These are phyloP conservation scores for Pemphigus obesinymphae DNA, from an alignment of 1,140 invertebrate species.

Conservation along the genomic window DNA sequence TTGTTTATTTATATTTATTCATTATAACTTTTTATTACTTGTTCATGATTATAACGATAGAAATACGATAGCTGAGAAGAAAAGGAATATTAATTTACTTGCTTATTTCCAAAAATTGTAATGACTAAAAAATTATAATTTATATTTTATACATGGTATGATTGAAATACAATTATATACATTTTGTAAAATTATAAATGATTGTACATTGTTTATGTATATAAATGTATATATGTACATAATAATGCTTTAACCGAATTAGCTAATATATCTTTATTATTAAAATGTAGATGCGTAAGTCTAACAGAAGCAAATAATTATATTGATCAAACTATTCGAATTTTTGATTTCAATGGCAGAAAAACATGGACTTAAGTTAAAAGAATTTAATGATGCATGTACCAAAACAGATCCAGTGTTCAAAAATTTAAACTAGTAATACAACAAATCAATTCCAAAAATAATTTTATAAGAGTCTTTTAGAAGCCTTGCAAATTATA, in stretches of 20 bases:
- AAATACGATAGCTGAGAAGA: not conserved
- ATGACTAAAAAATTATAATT: not conserved
- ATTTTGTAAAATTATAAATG: no score
- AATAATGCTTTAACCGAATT: not conserved
- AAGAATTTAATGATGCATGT: not conserved
- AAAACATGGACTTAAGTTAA: not conserved
- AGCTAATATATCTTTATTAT: not conserved
- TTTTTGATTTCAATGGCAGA: conserved; percentile 10
- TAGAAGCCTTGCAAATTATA: not conserved
- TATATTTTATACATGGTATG: not conserved
- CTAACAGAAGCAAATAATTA: not conserved
- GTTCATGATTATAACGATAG: not conserved
- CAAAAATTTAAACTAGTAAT: no score
- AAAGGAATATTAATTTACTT: no score
- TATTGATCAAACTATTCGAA: conserved; percentile 3
- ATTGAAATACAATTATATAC: no score
- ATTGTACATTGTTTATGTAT: not conserved
- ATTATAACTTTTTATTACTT: not conserved
- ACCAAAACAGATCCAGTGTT: not conserved
- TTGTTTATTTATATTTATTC: not conserved
- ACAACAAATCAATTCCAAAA: no score
- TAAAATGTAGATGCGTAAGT: not conserved
- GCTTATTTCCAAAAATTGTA: no score
- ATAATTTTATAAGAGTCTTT: not conserved
- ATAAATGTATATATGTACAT: no score